Base-by-base conservation (phyloP, 2,888 invertebrate species). In the Fragum sueziense region DNA sequence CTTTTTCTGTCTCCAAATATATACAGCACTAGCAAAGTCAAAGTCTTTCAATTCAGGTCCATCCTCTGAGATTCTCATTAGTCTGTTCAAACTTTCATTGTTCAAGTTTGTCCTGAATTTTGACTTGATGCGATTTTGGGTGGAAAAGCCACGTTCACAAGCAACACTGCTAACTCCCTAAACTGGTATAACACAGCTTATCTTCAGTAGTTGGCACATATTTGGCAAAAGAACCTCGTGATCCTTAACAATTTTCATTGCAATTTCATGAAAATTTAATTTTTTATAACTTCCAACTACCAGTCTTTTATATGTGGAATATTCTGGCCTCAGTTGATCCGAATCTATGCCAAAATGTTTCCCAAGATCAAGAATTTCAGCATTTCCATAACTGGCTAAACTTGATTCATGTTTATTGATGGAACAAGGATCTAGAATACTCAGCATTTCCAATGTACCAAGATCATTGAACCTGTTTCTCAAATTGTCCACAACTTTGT, bases 141-240 rank as follows among this genome's bases (percentile, higher is more conserved):
- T 79, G 25, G 34, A 54, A 59, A 76, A 79, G 11, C 76, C 79
- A n/a, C 78, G 41, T 47, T 76, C 79, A 76, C 82, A 82, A 33
- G 72, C 65, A 20, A 71, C 78, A 76, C 78, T 73, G 7, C 37
- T 68, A 9, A 67, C 67, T 3, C n/a, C n/a, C n/a, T n/a, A n/a
- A 33, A 81, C 41, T 37, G 73, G 74, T 17, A 78, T 41, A 33
- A 81, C 68, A 41, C 34, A 11, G 27, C 62, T 59, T 31, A 59
- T 70, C 41, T 80, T 59, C n/a, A 80, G 52, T 7, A 80, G 41
- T 22, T 33, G 69, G 7, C 54, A 17, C 41, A 80, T 27, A 29
- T 76, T 79, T 34, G 79, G 79, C 33, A 67, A 65, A 69, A 22
- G 57, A 69, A 67, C n/a, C n/a, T n/a, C n/a, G 33, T 68, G 61